Percentiles rank a stretch among this genome's conserved stretches.
These are phyloP conservation scores for Hymenochirus boettgeri DNA, from an alignment of 2,113 vertebrate species.

Conservation along the genomic window DNA sequence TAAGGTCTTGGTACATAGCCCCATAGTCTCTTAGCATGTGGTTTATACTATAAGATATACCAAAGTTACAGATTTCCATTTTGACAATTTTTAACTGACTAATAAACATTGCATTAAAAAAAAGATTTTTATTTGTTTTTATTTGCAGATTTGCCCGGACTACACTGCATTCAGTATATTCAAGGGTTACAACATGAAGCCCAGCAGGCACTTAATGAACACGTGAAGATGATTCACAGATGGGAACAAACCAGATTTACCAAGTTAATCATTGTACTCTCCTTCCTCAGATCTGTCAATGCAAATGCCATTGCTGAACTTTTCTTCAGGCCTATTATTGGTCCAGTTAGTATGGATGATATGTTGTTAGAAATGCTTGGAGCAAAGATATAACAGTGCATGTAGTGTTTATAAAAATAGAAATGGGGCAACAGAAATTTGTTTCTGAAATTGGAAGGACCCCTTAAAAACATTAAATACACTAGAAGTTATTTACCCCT, in stretches of 20 bases:
- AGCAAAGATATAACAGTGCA: slow-evolving; percentile 74
- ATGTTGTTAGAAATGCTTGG: slow-evolving; percentile 97
- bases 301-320: slow-evolving; percentile 81
- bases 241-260: slow-evolving; percentile 77
- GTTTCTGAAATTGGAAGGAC: too few species aligned
- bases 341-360: slow-evolving; percentile 90
- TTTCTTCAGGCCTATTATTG: slow-evolving; percentile 92
- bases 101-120: too few species aligned
- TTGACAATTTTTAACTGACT: too few species aligned
- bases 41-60: too few species aligned
- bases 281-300: slow-evolving; percentile 83
- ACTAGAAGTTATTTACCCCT: too few species aligned
- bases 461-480: too few species aligned
- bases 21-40: too few species aligned
- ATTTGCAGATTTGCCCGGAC: slow-evolving; percentile 78
- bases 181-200: slow-evolving; percentile 88
- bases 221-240: slow-evolving; percentile 78
- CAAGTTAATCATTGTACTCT: slow-evolving; percentile 86
- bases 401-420: too few species aligned
- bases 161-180: slow-evolving; percentile 86
- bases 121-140: too few species aligned
- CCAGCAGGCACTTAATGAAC: slow-evolving; percentile 87
- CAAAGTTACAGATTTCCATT: too few species aligned
- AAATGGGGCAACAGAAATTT: too few species aligned
- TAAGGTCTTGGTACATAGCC: too few species aligned